These are phyloP conservation scores for Trichogramma evanescens DNA, from an alignment of 2,888 invertebrate species.

Conservation along the genomic window DNA sequence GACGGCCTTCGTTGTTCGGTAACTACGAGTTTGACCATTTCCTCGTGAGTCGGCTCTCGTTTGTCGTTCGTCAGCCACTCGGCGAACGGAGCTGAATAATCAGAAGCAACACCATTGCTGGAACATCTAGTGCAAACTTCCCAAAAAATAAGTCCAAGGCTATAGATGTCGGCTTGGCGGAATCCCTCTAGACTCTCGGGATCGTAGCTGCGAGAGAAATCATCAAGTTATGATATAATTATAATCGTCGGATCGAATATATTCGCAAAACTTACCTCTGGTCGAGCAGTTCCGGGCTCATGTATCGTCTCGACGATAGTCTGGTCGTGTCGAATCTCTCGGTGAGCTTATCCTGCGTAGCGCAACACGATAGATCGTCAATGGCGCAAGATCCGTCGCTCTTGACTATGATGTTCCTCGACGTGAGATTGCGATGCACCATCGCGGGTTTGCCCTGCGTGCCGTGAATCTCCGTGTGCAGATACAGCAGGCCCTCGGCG, in stretches of 20 bases:
- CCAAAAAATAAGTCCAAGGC: slow-evolving; percentile 85
- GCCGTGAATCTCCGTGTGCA: slow-evolving; percentile 92
- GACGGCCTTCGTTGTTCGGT: slow-evolving; percentile 75
- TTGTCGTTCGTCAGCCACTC: slow-evolving; percentile 64
- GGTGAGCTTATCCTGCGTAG: slow-evolving; percentile 52
- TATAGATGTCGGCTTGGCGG: slow-evolving; percentile 82
- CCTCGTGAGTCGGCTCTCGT: slow-evolving; percentile 71
- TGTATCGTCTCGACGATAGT: slow-evolving; percentile 81
- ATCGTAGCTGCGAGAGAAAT: slow-evolving; percentile 58
- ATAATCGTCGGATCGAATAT: neutral
- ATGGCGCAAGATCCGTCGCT: slow-evolving; percentile 82
- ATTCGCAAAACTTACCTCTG: slow-evolving; percentile 50
- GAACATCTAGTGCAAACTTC: slow-evolving; percentile 72
- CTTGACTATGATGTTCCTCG: slow-evolving; percentile 91
- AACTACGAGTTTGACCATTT: slow-evolving; percentile 90
- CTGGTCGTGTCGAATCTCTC: slow-evolving; percentile 53
- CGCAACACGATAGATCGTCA: slow-evolving; percentile 89
- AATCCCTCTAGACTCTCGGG: slow-evolving; percentile 76
- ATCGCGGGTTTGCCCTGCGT: slow-evolving; percentile 93
- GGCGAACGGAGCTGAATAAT: slow-evolving; percentile 75
- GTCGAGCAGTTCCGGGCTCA: slow-evolving; percentile 90
- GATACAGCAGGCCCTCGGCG: slow-evolving; percentile 79
- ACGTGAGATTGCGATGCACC: slow-evolving; percentile 88
- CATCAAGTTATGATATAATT: neutral
- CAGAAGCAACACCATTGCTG: slow-evolving; percentile 64